Base-by-base conservation (phyloP, 2,888 invertebrate genomes). In the Elaeidobius kamerunicus region DNA sequence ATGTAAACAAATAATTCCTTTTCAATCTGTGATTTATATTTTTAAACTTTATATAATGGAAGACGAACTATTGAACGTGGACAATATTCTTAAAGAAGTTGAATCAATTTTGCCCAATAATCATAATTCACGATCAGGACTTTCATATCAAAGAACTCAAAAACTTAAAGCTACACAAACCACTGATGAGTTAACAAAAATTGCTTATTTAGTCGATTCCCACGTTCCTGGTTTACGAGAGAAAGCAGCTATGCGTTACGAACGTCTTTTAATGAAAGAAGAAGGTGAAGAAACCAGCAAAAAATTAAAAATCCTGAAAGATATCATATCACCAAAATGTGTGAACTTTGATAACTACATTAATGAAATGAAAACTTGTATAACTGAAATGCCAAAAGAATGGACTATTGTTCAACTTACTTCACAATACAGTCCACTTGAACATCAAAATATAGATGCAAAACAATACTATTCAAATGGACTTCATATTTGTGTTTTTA, bases 341-440 rank as follows among this genome's bases (percentile, higher is more conserved):
- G 51, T 56, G 18, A 35, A 42, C 14, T 27, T 49, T 16, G 48
- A 59, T 16, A 53, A 61, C 11, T 56, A 60, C 12, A 61, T 69
- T n/a, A 34, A 60, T 42, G 35, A 53, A 7, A 62, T 72, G 60
- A 54, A 69, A 18, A 44, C 61, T 14, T 63, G 65, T 59, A 27
- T 72, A 12, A 45, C 61, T 43, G 68, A 71, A 58, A 62, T 73
- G 65, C 72, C 73, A 2, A 63, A 68, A 67, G 82, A 83, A 72
- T 83, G 83, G 83, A 81, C 81, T 1, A 61, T 83, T 43, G 65
- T 83, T 43, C 83, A 83, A 63, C 55, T 83, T 52, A 80, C 81
- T 5, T 75, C 78, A 0, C 57, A 63, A 6, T 65, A 60, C 58
- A 67, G 63, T 58, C 41, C 60, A 15, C 28, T 61, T 49, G 67